Conservation (phyloP, 1,140 invertebrate genomes). For the Bicyclus anynana region DNA sequence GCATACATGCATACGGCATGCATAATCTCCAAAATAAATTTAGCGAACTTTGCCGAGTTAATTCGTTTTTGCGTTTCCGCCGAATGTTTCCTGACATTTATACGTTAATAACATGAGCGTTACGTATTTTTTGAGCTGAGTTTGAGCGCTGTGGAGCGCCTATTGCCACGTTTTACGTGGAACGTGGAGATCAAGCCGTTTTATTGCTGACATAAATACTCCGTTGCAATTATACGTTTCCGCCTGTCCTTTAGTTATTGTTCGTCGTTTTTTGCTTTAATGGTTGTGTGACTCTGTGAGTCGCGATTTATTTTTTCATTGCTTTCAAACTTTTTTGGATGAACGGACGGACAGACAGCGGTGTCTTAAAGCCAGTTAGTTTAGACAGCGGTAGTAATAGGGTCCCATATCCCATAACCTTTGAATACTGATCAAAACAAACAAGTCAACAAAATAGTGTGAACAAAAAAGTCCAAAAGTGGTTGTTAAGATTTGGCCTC, state of each 20-base stretch:
- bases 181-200: background rate
- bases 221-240: background rate
- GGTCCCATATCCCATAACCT: no score
- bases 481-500: no score
- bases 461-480: no score
- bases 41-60: background rate
- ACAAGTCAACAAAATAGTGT: no score
- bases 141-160: constrained; percentile 13
- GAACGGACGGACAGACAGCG: no score
- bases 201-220: background rate
- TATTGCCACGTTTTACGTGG: constrained; percentile 1
- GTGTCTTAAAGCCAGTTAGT: no score
- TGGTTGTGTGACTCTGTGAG: no score
- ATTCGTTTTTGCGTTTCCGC: constrained; percentile 3
- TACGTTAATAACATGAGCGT: constrained; percentile 14
- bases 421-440: no score
- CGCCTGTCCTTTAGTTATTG: background rate
- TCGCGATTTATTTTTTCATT: no score
- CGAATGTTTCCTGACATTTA: constrained; percentile 17
- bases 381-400: no score
- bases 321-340: no score
- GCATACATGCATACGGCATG: background rate
- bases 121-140: constrained; percentile 8
- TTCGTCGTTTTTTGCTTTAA: background rate
- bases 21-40: background rate